phyloP scores from a whole-genome alignment of 2,797 vertebrate species.

The Gobio occitaniae region DNA sequence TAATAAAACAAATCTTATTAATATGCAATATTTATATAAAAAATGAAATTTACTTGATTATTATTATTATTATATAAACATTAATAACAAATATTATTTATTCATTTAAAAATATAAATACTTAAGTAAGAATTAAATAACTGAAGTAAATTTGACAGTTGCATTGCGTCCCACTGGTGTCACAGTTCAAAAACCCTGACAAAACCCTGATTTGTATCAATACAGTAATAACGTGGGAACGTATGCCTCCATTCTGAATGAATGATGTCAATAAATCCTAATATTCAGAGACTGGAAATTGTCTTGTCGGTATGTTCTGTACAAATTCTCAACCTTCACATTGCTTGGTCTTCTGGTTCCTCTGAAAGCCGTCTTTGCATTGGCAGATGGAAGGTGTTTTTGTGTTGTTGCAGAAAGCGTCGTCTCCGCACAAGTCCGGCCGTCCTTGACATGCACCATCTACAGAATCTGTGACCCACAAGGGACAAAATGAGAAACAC shows the following conservation, averaged over 20 bases:
- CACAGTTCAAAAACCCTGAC: background rate
- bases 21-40: no score
- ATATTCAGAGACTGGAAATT: background rate
- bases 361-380: conserved; percentile 86
- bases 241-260: background rate
- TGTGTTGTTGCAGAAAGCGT: conserved; percentile 84
- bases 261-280: background rate
- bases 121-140: background rate
- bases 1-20: no score
- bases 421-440: conserved; percentile 84
- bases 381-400: conserved; percentile 80
- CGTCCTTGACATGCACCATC: conserved; percentile 80
- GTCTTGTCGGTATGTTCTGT: background rate
- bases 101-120: background rate
- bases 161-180: no score
- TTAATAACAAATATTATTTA: background rate
- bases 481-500: background rate
- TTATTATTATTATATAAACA: background rate
- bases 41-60: background rate
- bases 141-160: background rate
- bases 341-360: conserved; percentile 79
- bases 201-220: background rate
- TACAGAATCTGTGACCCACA: conserved; percentile 64
- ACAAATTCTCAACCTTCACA: conserved; percentile 82
- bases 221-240: background rate